Conservation (phyloP, 2,888 invertebrate species). For the Pyrocoelia pectoralis region DNA sequence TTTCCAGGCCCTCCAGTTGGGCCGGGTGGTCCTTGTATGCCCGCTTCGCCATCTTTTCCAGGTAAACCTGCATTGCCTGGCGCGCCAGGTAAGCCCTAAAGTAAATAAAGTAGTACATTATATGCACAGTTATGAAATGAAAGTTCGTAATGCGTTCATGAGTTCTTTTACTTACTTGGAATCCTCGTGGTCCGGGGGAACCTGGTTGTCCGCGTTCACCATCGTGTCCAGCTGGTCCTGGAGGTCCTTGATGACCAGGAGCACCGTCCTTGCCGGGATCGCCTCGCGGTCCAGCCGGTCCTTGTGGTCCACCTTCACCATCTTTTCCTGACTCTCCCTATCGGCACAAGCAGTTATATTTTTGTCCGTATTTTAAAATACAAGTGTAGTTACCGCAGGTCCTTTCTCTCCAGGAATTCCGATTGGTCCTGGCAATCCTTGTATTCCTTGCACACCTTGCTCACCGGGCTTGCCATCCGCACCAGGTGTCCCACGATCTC, state of each 20-base stretch:
- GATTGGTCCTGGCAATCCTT: slow-evolving; percentile 80
- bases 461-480: slow-evolving; percentile 88
- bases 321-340: slow-evolving; percentile 84
- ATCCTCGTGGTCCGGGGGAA: slow-evolving; percentile 79
- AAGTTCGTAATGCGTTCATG: too few relatives aligned
- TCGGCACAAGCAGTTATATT: background rate
- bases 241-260: slow-evolving; percentile 77
- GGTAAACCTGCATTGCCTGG: slow-evolving; percentile 76
- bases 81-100: slow-evolving; percentile 70
- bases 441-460: slow-evolving; percentile 79
- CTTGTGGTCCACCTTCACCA: slow-evolving; percentile 79
- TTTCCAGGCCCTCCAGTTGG: slow-evolving; percentile 64
- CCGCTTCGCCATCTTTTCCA: slow-evolving; percentile 84
- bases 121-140: too few relatives aligned
- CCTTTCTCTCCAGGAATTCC: slow-evolving; percentile 84
- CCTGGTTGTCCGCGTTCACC: slow-evolving; percentile 83
- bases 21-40: slow-evolving; percentile 71
- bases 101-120: background rate
- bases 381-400: slow-evolving; percentile 64
- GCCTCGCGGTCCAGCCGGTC: slow-evolving; percentile 79
- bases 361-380: too few relatives aligned
- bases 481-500: slow-evolving; percentile 79
- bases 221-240: slow-evolving; percentile 74
- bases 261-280: slow-evolving; percentile 81
- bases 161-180: slow-evolving; percentile 76